Base-by-base conservation (phyloP, 2,113 vertebrate species). In the Neogale vison region DNA sequence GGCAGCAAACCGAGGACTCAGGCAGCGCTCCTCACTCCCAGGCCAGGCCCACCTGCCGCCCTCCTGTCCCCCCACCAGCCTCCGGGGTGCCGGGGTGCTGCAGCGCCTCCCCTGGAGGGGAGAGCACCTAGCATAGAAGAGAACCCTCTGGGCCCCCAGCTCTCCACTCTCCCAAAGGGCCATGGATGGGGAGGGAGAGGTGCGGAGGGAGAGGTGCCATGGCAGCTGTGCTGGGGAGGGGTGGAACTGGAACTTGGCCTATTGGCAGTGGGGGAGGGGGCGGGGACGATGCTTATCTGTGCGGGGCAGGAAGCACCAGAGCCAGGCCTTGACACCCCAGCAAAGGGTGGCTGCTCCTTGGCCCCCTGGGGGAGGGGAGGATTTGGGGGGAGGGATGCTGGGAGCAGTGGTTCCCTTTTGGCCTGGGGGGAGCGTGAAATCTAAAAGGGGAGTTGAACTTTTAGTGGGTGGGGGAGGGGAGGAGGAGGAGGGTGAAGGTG, bases 241-340 rank as follows among this genome's bases (percentile, higher is more conserved):
- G 90, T 77, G 90, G 89, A 77, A 67, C 69, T 95, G 96, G 95
- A 96, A 90, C 97, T 77, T 93, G 84, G 96, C 94, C 96, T 97
- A 65, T 97, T 96, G 95, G 96, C 90, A 90, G 96, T 96, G 79
- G 97, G 96, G 96, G 91, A 86, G 89, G 96, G 96, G 95, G 88
- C 39, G 21, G 93, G 93, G 84, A 85, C 7, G 97, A 98, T 98
- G 97, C 97, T 98, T 98, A 98, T 98, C 98, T 96, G 96, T 97
- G 84, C 31, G 79, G 98, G 95, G 97, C 97, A 98, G 98, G 97
- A 98, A 98, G 97, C 97, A 92, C 96, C 97, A 76, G 63, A 84
- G 92, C 87, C 96, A 87, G 87, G 88, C 96, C 94, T 84, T 81
- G 94, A 97, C 97, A 97, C 97, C 97, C 98, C 97, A 93, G 96